Evolutionary conservation across 2,113 vertebrate species (phyloP).

Genomic region (Chionomys nivalis): DNA sequence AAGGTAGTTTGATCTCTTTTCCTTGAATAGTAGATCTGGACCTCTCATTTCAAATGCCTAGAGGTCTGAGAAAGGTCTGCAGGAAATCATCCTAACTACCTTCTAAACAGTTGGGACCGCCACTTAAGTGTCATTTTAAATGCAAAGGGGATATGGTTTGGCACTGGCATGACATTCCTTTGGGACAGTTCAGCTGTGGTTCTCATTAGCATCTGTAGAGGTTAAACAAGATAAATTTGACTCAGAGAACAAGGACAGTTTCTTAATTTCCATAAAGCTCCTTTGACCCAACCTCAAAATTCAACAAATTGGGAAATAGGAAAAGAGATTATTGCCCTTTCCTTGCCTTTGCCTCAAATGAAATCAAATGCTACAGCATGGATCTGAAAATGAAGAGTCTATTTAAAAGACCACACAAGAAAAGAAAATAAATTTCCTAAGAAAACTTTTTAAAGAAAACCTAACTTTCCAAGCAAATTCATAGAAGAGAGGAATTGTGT

Average conservation of each 20-base stretch:
- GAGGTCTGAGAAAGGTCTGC: background rate
- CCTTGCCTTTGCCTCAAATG: background rate
- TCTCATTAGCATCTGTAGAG: slow-evolving; percentile 41
- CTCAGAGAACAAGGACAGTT: background rate
- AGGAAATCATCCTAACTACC: background rate
- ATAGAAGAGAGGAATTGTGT: background rate
- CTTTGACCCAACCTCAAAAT: background rate
- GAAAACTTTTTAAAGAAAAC: background rate
- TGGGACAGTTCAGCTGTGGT: background rate
- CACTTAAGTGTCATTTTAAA: slow-evolving; percentile 43
- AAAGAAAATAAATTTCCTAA: background rate
- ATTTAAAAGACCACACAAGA: background rate
- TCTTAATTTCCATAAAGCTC: background rate
- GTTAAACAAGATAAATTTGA: slow-evolving; percentile 27
- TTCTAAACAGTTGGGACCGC: slow-evolving; percentile 47
- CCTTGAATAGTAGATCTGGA: background rate
- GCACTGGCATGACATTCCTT: background rate
- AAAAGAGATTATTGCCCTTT: background rate
- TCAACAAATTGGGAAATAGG: background rate
- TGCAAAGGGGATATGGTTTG: background rate
- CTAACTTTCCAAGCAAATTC: slow-evolving; percentile 34
- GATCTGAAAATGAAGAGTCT: background rate
- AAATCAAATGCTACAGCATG: background rate
- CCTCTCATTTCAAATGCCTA: background rate
- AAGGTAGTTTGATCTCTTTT: background rate